phyloP scores from a whole-genome alignment of 2,797 vertebrate genomes.

The Babyrousa celebensis region DNA sequence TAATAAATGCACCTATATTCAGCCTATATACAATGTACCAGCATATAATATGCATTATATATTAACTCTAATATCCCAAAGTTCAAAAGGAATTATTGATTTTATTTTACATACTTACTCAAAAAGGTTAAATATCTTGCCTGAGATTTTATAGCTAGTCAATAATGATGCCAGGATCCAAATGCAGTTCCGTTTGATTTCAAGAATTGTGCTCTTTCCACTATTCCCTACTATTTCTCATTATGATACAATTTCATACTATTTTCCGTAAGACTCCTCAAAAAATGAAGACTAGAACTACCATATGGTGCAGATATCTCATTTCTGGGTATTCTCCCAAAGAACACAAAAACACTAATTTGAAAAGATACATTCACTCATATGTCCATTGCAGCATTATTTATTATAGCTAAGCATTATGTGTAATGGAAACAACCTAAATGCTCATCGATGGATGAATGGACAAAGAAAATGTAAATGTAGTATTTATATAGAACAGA shows the following conservation, averaged over 20 bases:
- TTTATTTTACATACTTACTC: slow-evolving; percentile 31
- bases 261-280: too few relatives aligned
- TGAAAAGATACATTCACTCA: too few relatives aligned
- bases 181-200: not conserved
- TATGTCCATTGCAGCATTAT: too few relatives aligned
- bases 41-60: not conserved
- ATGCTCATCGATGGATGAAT: too few relatives aligned
- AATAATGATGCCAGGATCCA: not conserved
- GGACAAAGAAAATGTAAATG: too few relatives aligned
- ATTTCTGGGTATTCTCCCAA: too few relatives aligned
- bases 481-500: too few relatives aligned
- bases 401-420: too few relatives aligned
- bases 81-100: not conserved
- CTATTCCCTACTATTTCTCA: not conserved
- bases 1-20: not conserved
- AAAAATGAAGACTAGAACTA: too few relatives aligned
- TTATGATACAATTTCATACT: not conserved
- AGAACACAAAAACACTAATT: too few relatives aligned
- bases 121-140: not conserved
- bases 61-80: not conserved
- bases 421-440: too few relatives aligned
- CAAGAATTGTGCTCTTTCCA: not conserved
- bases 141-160: slow-evolving; percentile 3
- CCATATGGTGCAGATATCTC: too few relatives aligned
- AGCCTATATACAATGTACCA: not conserved